Percentiles rank a stretch among this genome's conserved stretches.
phyloP scores from a whole-genome alignment of 2,797 vertebrate genomes.

The Vultur gryphus region DNA sequence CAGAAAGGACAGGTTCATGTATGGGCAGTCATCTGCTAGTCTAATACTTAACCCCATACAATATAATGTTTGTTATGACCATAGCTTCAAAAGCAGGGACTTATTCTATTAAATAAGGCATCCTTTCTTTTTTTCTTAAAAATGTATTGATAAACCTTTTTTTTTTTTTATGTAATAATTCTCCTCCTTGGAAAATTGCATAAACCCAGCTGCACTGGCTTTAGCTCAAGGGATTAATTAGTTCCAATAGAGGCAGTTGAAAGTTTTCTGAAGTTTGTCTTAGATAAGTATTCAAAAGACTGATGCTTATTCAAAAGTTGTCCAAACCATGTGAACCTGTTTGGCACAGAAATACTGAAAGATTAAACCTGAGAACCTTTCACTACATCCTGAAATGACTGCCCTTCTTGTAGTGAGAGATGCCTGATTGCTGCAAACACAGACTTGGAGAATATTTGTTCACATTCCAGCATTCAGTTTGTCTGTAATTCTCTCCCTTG shows the following conservation, averaged over 20 bases:
- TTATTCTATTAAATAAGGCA: background rate
- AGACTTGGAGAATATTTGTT: background rate
- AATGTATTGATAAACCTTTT: background rate
- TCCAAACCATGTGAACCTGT: background rate
- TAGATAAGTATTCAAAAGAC: constrained; percentile 8
- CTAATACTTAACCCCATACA: background rate
- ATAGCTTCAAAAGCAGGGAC: background rate
- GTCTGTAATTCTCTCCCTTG: background rate
- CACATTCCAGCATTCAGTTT: background rate
- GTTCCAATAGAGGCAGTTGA: background rate
- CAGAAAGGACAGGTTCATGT: background rate
- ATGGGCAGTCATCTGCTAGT: background rate
- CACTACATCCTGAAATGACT: background rate
- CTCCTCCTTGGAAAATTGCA: background rate
- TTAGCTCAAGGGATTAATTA: constrained; percentile 23
- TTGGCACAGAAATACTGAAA: constrained; percentile 13
- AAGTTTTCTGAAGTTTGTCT: background rate
- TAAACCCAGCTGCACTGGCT: background rate
- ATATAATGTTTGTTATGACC: background rate
- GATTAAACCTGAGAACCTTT: constrained; percentile 14
- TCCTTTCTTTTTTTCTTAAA: background rate
- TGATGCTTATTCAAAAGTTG: background rate
- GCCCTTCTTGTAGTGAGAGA: background rate
- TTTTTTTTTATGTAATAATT: background rate
- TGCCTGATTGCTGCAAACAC: background rate